A percentile compares a stretch with the other conserved stretches of the same genome.
Conservation (phyloP, 2,797 vertebrate species). For the Paedocypris micromegethes region DNA sequence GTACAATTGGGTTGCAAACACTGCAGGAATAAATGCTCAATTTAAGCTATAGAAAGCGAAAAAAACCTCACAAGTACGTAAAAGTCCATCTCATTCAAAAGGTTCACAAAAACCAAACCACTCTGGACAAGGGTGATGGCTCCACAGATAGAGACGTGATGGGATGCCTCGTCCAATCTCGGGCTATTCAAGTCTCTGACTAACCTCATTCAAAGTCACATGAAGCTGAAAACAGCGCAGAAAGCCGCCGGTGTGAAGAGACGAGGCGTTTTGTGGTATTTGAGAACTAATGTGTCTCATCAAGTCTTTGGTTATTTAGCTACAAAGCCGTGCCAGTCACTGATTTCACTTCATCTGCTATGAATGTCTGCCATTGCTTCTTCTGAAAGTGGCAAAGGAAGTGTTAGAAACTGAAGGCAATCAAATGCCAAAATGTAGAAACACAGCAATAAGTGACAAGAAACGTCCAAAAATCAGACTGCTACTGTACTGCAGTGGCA, state of each 20-base stretch:
- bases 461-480: conserved; percentile 3
- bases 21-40: conserved; percentile 26
- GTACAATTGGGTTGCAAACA: no score
- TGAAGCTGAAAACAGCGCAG: conserved; percentile 6
- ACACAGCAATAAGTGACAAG: not conserved
- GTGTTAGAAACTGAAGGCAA: conserved; percentile 23
- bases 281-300: conserved; percentile 22
- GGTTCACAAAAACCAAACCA: conserved; percentile 41
- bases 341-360: conserved; percentile 30
- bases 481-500: no score
- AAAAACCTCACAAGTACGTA: conserved; percentile 30
- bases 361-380: conserved; percentile 12
- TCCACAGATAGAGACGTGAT: conserved; percentile 53
- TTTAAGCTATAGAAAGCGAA: conserved; percentile 33
- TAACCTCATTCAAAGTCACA: conserved; percentile 43
- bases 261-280: conserved; percentile 17
- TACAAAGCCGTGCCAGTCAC: conserved; percentile 18
- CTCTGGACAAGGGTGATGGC: conserved; percentile 50
- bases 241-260: not conserved
- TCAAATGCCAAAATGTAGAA: conserved; percentile 25
- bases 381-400: conserved; percentile 19
- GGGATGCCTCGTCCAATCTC: conserved; percentile 48
- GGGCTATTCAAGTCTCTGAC: conserved; percentile 53
- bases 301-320: conserved; percentile 21
- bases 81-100: conserved; percentile 48